These are phyloP conservation scores for Telmatochromis brichardi DNA, from an alignment of 2,113 vertebrate species.

Conservation along the genomic window DNA sequence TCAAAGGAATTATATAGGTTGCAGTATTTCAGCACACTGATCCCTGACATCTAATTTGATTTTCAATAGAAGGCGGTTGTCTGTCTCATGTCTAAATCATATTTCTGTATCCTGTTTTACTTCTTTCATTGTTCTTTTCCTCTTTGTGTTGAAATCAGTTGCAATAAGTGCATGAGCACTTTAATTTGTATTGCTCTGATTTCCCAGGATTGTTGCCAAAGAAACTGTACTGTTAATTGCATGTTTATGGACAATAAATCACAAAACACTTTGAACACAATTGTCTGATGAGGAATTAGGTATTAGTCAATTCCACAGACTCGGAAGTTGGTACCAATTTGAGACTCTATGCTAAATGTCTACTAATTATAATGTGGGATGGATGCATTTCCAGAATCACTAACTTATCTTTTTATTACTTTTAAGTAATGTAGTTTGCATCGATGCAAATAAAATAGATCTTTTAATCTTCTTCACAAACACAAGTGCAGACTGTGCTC, in stretches of 20 bases:
- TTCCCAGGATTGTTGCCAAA: not conserved
- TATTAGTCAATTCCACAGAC: not conserved
- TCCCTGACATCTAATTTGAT: slow-evolving; percentile 59
- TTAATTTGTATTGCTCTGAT: slow-evolving; percentile 1
- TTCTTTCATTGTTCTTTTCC: not conserved
- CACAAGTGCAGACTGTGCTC: slow-evolving; percentile 32
- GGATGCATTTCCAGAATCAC: slow-evolving; percentile 1
- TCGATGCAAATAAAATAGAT: slow-evolving; percentile 44
- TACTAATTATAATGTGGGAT: slow-evolving; percentile 35
- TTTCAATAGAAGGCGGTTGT: slow-evolving; percentile 17
- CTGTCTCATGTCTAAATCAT: not conserved
- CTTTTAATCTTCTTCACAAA: slow-evolving; percentile 1
- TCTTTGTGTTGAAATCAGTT: not conserved
- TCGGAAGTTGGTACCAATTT: slow-evolving; percentile 20
- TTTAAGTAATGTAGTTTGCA: slow-evolving; percentile 56
- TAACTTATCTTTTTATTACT: slow-evolving; percentile 32
- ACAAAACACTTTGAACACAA: slow-evolving; percentile 7
- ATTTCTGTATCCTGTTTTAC: not conserved
- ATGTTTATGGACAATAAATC: slow-evolving; percentile 7
- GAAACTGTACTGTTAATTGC: not conserved
- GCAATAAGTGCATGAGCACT: not conserved
- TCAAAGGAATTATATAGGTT: slow-evolving; percentile 36
- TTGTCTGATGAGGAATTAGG: slow-evolving; percentile 8
- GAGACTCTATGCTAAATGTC: slow-evolving; percentile 6
- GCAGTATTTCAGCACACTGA: slow-evolving; percentile 45